phyloP scores from a whole-genome alignment of 2,797 vertebrate genomes.

The Psittacula derbiana region DNA sequence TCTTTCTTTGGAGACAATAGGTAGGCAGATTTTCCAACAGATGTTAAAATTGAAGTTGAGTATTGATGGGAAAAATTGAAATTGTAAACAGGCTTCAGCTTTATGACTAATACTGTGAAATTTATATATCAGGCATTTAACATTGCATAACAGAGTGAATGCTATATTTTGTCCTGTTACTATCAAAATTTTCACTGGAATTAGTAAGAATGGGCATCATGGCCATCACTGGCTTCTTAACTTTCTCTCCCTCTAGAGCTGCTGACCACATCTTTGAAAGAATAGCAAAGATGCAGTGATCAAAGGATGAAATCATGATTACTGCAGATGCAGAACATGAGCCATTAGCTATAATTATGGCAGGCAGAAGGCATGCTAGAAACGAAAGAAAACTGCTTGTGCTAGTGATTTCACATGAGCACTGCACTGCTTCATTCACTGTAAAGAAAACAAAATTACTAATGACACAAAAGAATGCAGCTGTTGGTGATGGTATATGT shows the following conservation, averaged over 20 bases:
- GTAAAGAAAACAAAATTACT: slow-evolving; percentile 18
- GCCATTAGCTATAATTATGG: background rate
- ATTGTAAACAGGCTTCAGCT: background rate
- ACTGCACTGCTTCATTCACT: background rate
- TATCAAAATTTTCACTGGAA: background rate
- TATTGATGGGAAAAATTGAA: background rate
- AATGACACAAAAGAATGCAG: slow-evolving; percentile 37
- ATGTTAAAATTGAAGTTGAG: background rate
- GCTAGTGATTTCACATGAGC: background rate
- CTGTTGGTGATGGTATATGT: background rate
- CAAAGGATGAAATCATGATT: background rate
- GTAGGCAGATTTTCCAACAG: background rate
- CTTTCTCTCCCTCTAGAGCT: background rate
- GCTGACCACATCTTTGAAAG: background rate
- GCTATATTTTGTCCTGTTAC: background rate
- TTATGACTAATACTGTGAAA: background rate
- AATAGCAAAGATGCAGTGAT: background rate
- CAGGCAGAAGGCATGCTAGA: slow-evolving; percentile 7
- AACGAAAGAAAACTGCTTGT: slow-evolving; percentile 18
- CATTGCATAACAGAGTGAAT: background rate
- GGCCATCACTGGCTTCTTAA: background rate
- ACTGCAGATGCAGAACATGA: background rate
- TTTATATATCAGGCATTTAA: background rate
- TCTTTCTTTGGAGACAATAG: background rate
- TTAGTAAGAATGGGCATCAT: background rate